Evolutionary conservation across 1,140 invertebrate genomes (phyloP).

Genomic region (Archivesica marissinica): DNA sequence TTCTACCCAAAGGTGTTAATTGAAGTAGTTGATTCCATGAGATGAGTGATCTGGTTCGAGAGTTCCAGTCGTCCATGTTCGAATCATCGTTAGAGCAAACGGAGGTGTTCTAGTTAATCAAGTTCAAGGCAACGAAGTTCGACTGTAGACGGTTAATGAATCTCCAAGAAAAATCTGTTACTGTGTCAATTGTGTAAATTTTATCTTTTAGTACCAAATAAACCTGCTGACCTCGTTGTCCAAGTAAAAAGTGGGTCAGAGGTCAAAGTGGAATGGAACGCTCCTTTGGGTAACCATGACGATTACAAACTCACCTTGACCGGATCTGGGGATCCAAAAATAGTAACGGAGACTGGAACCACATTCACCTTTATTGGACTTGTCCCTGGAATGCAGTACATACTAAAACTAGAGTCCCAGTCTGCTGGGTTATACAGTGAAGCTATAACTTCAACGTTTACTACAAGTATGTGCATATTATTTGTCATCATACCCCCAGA

Average conservation of each 20-base stretch:
- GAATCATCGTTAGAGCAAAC: no score
- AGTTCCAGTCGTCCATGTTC: no score
- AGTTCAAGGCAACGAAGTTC: no score
- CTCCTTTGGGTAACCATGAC: conserved; percentile 17
- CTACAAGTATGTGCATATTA: conserved; percentile 57
- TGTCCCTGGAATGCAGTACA: conserved; percentile 40
- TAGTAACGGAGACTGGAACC: conserved; percentile 25
- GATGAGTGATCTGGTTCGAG: no score
- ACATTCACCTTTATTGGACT: conserved; percentile 36
- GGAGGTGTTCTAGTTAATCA: no score
- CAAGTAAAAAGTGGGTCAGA: conserved; percentile 35
- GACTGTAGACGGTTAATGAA: no score
- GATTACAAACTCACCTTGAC: conserved; percentile 33
- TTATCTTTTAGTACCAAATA: conserved; percentile 49
- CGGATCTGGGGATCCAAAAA: background rate
- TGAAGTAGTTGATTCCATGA: no score
- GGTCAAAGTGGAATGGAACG: conserved; percentile 42
- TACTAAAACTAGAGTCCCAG: conserved; percentile 37
- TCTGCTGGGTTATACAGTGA: conserved; percentile 43
- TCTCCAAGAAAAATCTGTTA: no score
- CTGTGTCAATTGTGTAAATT: background rate
- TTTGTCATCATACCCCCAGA: no score
- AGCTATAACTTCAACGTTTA: conserved; percentile 18
- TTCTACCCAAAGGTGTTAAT: no score
- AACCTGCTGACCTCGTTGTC: conserved; percentile 14